Conservation (phyloP, 2,113 vertebrate genomes). For the Podarcis muralis region DNA sequence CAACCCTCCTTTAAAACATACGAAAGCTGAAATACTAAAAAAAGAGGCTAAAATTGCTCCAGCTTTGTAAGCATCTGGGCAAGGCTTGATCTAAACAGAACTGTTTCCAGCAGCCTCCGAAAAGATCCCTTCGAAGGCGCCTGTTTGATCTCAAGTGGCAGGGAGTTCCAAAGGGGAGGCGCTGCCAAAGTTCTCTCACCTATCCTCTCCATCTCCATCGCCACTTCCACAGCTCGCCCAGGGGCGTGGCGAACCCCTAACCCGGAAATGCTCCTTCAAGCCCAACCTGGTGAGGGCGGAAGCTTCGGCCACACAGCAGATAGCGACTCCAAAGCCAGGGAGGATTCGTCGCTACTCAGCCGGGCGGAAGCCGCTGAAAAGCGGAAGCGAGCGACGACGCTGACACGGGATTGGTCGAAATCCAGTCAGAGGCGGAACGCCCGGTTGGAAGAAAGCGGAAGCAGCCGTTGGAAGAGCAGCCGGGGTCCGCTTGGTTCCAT, state of each 20-base stretch:
- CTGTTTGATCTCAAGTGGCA: too few relatives aligned
- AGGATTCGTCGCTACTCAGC: not conserved
- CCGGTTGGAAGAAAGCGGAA: not conserved
- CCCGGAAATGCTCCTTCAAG: not conserved
- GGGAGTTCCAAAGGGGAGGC: too few relatives aligned
- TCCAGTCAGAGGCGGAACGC: not conserved
- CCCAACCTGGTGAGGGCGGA: not conserved
- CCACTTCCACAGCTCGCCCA: not conserved
- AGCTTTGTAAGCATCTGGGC: too few relatives aligned
- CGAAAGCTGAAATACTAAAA: too few relatives aligned
- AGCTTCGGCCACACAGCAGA: not conserved
- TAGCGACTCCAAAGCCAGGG: not conserved
- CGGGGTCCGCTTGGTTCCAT: too few relatives aligned
- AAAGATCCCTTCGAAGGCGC: too few relatives aligned
- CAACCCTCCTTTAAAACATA: too few relatives aligned
- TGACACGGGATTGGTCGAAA: not conserved
- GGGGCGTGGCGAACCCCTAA: not conserved
- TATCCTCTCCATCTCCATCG: slow-evolving; percentile 26
- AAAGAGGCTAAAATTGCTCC: too few relatives aligned
- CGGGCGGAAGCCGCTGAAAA: not conserved
- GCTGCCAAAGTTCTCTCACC: not conserved
- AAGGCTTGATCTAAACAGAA: too few relatives aligned
- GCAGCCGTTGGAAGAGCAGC: too few relatives aligned
- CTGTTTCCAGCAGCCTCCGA: too few relatives aligned
- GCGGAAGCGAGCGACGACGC: not conserved